phyloP scores from a whole-genome alignment of 2,797 vertebrate genomes.

The Alca torda region DNA sequence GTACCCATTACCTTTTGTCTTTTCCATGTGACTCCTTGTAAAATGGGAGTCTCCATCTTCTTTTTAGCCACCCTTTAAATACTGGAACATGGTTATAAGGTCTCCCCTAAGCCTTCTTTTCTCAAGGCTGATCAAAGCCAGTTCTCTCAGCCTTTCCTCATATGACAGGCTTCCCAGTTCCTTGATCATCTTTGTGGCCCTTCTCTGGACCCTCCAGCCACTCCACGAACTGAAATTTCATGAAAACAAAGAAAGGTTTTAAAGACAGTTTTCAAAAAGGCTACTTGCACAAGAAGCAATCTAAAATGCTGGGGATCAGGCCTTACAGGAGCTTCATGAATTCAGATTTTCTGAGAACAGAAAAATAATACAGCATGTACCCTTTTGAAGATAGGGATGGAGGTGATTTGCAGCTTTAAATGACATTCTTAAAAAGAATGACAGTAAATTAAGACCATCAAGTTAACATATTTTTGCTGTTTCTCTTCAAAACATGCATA shows the following conservation, averaged over 20 bases:
- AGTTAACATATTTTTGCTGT: background rate
- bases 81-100: background rate
- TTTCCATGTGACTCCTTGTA: background rate
- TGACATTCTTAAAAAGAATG: accelerated
- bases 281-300: background rate
- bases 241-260: background rate
- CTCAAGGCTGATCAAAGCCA: background rate
- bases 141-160: background rate
- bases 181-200: background rate
- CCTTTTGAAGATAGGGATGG: background rate
- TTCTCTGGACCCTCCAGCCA: background rate
- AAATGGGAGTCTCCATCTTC: background rate
- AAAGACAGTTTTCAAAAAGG: background rate
- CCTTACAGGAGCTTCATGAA: background rate
- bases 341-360: background rate
- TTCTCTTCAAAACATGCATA: background rate
- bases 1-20: background rate
- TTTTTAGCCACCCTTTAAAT: background rate
- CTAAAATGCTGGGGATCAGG: background rate
- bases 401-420: background rate
- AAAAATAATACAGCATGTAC: background rate
- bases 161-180: background rate
- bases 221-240: background rate
- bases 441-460: background rate
- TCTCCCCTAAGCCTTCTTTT: background rate